Conservation (phyloP, 1,140 invertebrate genomes). For the Drosophila malerkotliana region DNA sequence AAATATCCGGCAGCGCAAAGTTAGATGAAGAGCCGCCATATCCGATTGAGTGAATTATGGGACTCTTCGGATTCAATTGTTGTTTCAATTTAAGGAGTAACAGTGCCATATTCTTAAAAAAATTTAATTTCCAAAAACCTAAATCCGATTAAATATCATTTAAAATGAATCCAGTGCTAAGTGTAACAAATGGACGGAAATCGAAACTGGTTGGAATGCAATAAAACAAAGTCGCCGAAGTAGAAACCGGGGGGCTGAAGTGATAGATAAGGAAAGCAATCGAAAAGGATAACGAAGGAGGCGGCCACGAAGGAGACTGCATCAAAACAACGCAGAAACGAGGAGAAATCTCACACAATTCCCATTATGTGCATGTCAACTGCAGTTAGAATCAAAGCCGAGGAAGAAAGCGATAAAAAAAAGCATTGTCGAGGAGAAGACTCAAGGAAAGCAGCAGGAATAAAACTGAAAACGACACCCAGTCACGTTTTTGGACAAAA, state of each 20-base stretch:
- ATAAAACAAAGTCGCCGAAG: slow-evolving; percentile 65
- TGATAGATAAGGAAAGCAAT: slow-evolving; percentile 63
- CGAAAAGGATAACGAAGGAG: slow-evolving; percentile 62
- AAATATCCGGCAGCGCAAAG: slow-evolving; percentile 46
- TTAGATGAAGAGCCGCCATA: slow-evolving; percentile 33
- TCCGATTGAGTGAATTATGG: slow-evolving; percentile 55
- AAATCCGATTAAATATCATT: slow-evolving; percentile 78
- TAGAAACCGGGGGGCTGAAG: slow-evolving; percentile 1
- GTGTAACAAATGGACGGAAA: slow-evolving; percentile 80
- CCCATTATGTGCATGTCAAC: slow-evolving; percentile 82
- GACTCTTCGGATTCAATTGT: not conserved
- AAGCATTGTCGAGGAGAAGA: not conserved
- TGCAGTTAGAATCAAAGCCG: slow-evolving; percentile 78
- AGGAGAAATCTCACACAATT: slow-evolving; percentile 79
- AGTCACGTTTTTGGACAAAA: slow-evolving; percentile 80
- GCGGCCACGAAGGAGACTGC: slow-evolving; percentile 16
- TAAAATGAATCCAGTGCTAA: slow-evolving; percentile 78
- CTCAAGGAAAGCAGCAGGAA: not conserved
- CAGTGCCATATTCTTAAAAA: not conserved
- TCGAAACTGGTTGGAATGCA: slow-evolving; percentile 74
- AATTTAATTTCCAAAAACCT: not conserved
- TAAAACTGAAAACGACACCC: slow-evolving; percentile 79
- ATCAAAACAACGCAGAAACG: slow-evolving; percentile 43
- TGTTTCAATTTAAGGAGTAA: not conserved
- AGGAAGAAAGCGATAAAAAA: slow-evolving; percentile 23